These are phyloP conservation scores for Heteromyza rotundicornis DNA, from an alignment of 2,888 invertebrate species.

Conservation along the genomic window DNA sequence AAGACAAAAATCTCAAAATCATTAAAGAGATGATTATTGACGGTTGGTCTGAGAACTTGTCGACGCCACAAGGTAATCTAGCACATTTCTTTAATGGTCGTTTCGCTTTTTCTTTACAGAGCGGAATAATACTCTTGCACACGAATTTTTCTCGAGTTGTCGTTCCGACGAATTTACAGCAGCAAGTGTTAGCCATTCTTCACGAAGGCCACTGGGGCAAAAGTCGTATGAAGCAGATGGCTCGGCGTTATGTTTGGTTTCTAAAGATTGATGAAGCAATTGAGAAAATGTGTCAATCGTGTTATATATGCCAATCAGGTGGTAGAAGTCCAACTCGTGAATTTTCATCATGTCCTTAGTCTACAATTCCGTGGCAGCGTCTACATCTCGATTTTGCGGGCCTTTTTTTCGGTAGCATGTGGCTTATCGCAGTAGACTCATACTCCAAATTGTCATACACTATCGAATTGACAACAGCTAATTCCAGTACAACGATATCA, in stretches of 20 bases:
- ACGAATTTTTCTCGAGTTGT: constrained; percentile 15
- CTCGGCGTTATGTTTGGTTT: no score
- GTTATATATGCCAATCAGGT: constrained; percentile 6
- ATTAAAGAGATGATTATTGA: constrained; percentile 9
- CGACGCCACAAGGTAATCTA: not conserved
- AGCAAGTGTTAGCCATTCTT: not conserved
- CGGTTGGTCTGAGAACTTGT: constrained; percentile 22
- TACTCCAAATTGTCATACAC: constrained; percentile 18
- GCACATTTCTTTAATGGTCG: constrained; percentile 17
- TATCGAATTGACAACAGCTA: constrained; percentile 15
- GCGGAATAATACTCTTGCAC: constrained; percentile 13
- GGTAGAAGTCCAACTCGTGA: constrained; percentile 9
- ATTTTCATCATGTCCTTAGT: not conserved
- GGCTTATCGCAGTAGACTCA: constrained; percentile 19
- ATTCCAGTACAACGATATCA: constrained; percentile 18
- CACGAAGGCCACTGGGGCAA: constrained; percentile 23
- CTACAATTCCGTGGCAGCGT: no score
- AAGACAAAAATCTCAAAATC: no score
- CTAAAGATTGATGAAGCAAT: no score
- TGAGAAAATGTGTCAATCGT: not conserved
- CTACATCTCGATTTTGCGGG: constrained; percentile 19
- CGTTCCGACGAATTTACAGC: constrained; percentile 8
- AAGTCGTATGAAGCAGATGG: no score
- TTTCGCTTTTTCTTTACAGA: constrained; percentile 8
- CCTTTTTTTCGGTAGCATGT: constrained; percentile 21